Base-by-base conservation (phyloP, 2,797 vertebrate species). In the Paratrypauchen microcephalus region DNA sequence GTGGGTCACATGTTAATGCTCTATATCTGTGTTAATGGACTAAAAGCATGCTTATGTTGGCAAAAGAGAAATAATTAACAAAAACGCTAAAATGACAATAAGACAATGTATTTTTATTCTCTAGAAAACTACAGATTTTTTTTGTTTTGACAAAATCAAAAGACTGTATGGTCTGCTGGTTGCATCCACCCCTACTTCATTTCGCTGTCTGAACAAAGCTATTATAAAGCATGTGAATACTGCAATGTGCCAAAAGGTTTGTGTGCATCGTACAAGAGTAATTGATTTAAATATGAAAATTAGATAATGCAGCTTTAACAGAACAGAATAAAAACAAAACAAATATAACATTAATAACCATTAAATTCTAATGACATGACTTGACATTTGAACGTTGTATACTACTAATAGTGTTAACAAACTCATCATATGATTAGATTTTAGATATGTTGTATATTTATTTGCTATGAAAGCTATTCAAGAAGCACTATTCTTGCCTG, bases 1-100 rank as follows among this genome's bases (percentile, higher is more conserved):
- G 56, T 19, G 54, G 71, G 59, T 82, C 69, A 79, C 69, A 66
- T 63, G 67, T 23, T 58, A 16, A 71, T 55, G 47, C 56, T 47
- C 63, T 36, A 62, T 59, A 50, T 63, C 59, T n/a, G 59, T 52
- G 28, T 23, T 24, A 61, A n/a, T 56, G 62, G 62, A 58, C 55
- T 57, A 67, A 23, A 1, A 39, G 41, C 36, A 55, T 32, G 63
- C 4, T 23, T 21, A 3, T 47, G 16, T 26, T 68, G 30, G 7
- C 21, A 64, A 24, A 48, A 47, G 1, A 62, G n/a, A 58, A 30
- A 54, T 50, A 59, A 5, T 36, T 60, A 36, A 45, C 36, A 41
- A 23, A 61, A 62, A 41, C 19, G 45, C 11, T 45, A 1, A 39
- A 21, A 8, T 23, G 1, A 15, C 7, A 18, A 26, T 13, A 26